Base-by-base conservation (phyloP, 64 coral and sea anemone species). In the Pachyseris speciosa region DNA sequence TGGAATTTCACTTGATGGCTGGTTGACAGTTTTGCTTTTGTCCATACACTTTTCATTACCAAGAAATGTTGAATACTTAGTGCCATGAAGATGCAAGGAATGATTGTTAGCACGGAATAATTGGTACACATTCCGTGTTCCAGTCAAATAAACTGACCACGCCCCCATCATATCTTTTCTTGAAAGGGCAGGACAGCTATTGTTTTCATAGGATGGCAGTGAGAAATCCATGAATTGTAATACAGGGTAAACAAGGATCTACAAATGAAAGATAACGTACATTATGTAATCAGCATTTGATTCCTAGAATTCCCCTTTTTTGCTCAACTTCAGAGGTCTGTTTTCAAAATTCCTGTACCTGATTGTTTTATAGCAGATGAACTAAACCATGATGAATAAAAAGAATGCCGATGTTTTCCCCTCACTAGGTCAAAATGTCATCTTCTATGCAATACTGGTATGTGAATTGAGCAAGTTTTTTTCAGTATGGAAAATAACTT, bases 221-320 rank as follows among this genome's bases (percentile, higher is more conserved):
- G 40, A 84, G 12, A 90, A 86, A 33, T 94, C 85, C 68, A 94
- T 44, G 27, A 94, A 19, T 27, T 94, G 93, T 39, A 89, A 74
- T 22, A 37, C 47, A 20, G 93, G 87, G 32, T 90, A 85, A 29
- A 94, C 65, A 2, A 94, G 71, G 47, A 94, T 49, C 93, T 94
- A 53, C 10, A 9, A 27, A 61, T 13, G 37, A 27, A 50, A 74
- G 5, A 47, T 11, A 3, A 52, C 16, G 19, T 22, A 12, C 20
- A 39, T 43, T 67, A n/a, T n/a, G n/a, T n/a, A n/a, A n/a, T n/a
- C n/a, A n/a, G n/a, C n/a, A n/a, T n/a, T n/a, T n/a, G n/a, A n/a
- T n/a, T n/a, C n/a, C n/a, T n/a, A n/a, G n/a, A n/a, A n/a, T n/a
- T n/a, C n/a, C n/a, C n/a, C n/a, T n/a, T n/a, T n/a, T n/a, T n/a